Base-by-base conservation (phyloP, 2,113 vertebrate species). In the Climacteris rufus region DNA sequence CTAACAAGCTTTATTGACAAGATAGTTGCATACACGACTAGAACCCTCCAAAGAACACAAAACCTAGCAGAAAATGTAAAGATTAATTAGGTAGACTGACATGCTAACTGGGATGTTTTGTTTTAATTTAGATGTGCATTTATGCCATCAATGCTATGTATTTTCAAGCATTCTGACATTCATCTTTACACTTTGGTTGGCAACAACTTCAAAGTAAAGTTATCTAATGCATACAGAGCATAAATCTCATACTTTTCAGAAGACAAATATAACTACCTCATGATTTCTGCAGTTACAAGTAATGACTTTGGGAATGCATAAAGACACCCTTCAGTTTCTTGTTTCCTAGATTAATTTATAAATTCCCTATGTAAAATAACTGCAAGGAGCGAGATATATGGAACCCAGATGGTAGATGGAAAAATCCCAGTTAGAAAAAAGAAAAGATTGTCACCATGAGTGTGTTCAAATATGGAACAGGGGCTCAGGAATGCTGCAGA, bases 11-110 rank as follows among this genome's bases (percentile, higher is more conserved):
- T 63, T 44, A 61, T 50, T 47, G 16, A 61, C 27, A 69, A 47
- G 11, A 40, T 31, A 28, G 8, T n/a, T 74, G 23, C 9, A 5
- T 39, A 44, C 3, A 5, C 0, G 0, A 16, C 11, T 6, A 56
- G 20, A 21, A 40, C 19, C 77, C 12, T 78, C 20, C 19, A 42
- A 79, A 79, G 23, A 3, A 53, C 27, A 52, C 2, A 39, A 78
- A 6, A 25, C 15, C 19, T 54, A 23, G 20, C 30, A 85, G 72
- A 90, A 93, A 47, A 25, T 56, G 14, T 56, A 47, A 69, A 69
- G 9, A 3, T 23, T 76, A 40, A 31, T 78, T 59, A 88, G 13
- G 17, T 21, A 82, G 30, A n/a, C 13, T 47, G 40, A n/a, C 15
- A 52, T 25, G 27, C 2, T 42, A 72, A 22, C 10, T 78, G 35